Percentiles rank a stretch among this genome's conserved stretches.
Conservation (phyloP, 1,140 invertebrate genomes). For the Battus philenor region DNA sequence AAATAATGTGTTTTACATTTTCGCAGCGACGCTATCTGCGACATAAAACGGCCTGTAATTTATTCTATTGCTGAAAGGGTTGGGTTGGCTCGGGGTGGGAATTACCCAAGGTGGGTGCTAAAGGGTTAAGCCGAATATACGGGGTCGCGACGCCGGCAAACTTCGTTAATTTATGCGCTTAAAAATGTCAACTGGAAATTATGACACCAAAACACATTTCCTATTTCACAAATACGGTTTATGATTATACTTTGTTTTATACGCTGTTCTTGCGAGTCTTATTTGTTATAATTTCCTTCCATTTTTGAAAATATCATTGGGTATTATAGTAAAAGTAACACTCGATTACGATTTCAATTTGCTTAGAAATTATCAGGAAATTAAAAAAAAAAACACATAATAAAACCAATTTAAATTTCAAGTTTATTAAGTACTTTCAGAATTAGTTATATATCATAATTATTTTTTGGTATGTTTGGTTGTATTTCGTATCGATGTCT, state of each 20-base stretch:
- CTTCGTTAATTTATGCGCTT: slow-evolving; percentile 75
- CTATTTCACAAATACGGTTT: slow-evolving; percentile 57
- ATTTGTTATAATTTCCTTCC: too few species aligned
- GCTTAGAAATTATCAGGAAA: too few species aligned
- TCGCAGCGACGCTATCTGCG: slow-evolving; percentile 69
- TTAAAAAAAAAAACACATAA: too few species aligned
- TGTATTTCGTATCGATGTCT: too few species aligned
- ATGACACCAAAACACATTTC: slow-evolving; percentile 73
- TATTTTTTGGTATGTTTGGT: too few species aligned
- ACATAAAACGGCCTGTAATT: slow-evolving; percentile 74
- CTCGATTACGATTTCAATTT: too few species aligned
- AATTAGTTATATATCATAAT: too few species aligned
- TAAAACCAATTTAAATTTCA: too few species aligned
- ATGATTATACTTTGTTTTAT: slow-evolving; percentile 16
- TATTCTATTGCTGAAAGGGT: slow-evolving; percentile 76
- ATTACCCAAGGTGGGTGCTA: slow-evolving; percentile 75
- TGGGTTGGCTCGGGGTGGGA: slow-evolving; percentile 65
- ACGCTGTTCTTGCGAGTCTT: not conserved
- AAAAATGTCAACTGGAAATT: slow-evolving; percentile 75
- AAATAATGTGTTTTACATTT: slow-evolving; percentile 75
- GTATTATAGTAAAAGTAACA: too few species aligned
- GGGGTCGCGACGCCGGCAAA: slow-evolving; percentile 66
- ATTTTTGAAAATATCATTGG: too few species aligned
- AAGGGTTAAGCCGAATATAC: slow-evolving; percentile 74
- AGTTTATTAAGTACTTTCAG: too few species aligned